Evolutionary conservation across 1,140 invertebrate species (phyloP), one percentile per base, ranked within the genome.

Genomic region (Neelides sp.): DNA sequence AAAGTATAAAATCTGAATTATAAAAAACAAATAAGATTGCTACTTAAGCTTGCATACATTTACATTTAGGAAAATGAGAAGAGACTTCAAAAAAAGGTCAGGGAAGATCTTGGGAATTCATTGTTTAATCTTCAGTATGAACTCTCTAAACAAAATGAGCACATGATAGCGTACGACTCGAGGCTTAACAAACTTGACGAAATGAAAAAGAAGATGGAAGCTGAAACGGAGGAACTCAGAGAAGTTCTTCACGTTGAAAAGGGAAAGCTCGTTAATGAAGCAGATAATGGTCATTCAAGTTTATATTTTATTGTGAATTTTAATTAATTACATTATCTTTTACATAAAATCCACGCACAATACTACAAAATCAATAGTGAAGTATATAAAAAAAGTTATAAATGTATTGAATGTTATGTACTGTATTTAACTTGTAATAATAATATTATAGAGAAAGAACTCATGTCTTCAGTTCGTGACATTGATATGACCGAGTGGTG

Each of bases 281-380:
- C 41, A 48, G 1, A 63, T 63, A 30, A 47, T 19, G 54, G 44
- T 54, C 35, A 43, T 42, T 12, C 4, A 46, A n/a, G n/a, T 35
- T n/a, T 44, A 15, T 22, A 17, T 10, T 39, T 39, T 17, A 10
- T 39, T 39, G 17, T 48, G 10, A 27, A n/a, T 41, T 19, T 48
- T 3, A 27, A 19, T 47, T 53, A 15, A 27, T 35, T 45, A 36
- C 41, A 15, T 32, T 28, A 28, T 19, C 35, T 5, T 67, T 71
- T n/a, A n/a, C n/a, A n/a, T n/a, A n/a, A n/a, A n/a, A n/a, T n/a
- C n/a, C n/a, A n/a, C n/a, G n/a, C n/a, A n/a, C 70, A 69, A 49
- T 73, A 75, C 28, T 59, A 61, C 1, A 65, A 71, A 43, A 73
- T 71, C 69, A 66, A 73, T n/a, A 64, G 64, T 26, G 71, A 75